phyloP scores from a whole-genome alignment of 2,888 invertebrate species.

The Gandaritis pyraliata region DNA sequence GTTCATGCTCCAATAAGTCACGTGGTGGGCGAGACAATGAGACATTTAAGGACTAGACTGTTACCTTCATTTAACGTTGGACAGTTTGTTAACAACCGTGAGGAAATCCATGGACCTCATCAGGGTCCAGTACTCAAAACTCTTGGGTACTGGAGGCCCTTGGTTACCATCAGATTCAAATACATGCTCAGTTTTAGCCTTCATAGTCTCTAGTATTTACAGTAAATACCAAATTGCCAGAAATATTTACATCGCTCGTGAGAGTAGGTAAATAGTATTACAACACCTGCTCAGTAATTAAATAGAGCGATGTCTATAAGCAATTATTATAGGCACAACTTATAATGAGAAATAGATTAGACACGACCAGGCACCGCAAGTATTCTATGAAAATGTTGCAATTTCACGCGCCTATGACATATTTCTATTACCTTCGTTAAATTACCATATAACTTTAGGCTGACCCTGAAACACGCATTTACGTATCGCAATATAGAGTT shows the following conservation, averaged over 20 bases:
- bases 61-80: slow-evolving; percentile 32
- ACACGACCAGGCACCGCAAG: slow-evolving; percentile 50
- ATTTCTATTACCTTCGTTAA: slow-evolving; percentile 23
- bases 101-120: neutral
- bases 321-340: slow-evolving; percentile 29
- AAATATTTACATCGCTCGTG: too few species aligned
- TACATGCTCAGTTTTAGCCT: too few species aligned
- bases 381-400: slow-evolving; percentile 49
- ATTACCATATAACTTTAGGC: slow-evolving; percentile 34
- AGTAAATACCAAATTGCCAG: too few species aligned
- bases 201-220: too few species aligned
- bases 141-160: too few species aligned
- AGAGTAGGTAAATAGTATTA: slow-evolving; percentile 7
- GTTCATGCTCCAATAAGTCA: slow-evolving; percentile 34
- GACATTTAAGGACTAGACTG: slow-evolving; percentile 32
- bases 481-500: slow-evolving; percentile 63
- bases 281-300: slow-evolving; percentile 38
- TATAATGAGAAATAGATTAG: slow-evolving; percentile 51
- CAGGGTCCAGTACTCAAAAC: too few species aligned
- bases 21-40: slow-evolving; percentile 62
- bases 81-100: neutral
- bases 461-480: slow-evolving; percentile 66
- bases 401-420: slow-evolving; percentile 42
- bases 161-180: too few species aligned
- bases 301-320: slow-evolving; percentile 35